Conservation (phyloP, 2,888 invertebrate species). For the Argyra leucocephala region DNA sequence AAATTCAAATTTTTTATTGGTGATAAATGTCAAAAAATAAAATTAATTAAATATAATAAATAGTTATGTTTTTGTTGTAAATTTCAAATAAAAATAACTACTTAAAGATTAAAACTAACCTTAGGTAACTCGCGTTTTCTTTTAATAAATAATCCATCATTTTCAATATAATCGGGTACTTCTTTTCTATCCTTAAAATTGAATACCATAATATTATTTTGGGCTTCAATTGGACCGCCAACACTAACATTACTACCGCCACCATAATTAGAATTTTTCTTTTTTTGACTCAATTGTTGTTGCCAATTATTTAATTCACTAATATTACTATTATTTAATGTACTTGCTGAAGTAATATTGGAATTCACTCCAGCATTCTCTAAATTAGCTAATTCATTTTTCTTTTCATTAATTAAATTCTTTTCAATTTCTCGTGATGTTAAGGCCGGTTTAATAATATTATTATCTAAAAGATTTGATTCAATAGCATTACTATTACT, state of each 20-base stretch:
- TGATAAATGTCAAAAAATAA: too few relatives aligned
- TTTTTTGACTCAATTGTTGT: constrained; percentile 30
- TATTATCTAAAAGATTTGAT: constrained; percentile 13
- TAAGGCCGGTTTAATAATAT: constrained; percentile 33
- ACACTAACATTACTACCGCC: constrained; percentile 26
- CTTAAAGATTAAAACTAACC: too few relatives aligned
- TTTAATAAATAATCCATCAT: constrained; percentile 69
- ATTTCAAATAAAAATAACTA: too few relatives aligned
- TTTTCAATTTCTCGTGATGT: constrained; percentile 58
- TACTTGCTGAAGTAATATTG: constrained; percentile 16
- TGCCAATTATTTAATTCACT: constrained; percentile 25
- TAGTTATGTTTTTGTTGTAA: too few relatives aligned
- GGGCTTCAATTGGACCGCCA: constrained; percentile 34
- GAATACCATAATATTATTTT: constrained; percentile 70
- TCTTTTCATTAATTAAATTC: constrained; percentile 57
- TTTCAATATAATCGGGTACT: constrained; percentile 85
- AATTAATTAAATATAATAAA: too few relatives aligned
- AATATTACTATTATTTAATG: constrained; percentile 28
- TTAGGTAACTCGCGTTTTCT: constrained; percentile 60
- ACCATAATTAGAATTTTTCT: constrained; percentile 27
- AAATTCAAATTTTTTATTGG: too few relatives aligned
- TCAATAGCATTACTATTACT: constrained; percentile 4
- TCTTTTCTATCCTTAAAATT: constrained; percentile 77
- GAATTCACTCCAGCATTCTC: constrained; percentile 15
- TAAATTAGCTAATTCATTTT: constrained; percentile 45